These are phyloP conservation scores for Drosophila mojavensis DNA, from an alignment of 1,140 invertebrate species.

Conservation along the genomic window DNA sequence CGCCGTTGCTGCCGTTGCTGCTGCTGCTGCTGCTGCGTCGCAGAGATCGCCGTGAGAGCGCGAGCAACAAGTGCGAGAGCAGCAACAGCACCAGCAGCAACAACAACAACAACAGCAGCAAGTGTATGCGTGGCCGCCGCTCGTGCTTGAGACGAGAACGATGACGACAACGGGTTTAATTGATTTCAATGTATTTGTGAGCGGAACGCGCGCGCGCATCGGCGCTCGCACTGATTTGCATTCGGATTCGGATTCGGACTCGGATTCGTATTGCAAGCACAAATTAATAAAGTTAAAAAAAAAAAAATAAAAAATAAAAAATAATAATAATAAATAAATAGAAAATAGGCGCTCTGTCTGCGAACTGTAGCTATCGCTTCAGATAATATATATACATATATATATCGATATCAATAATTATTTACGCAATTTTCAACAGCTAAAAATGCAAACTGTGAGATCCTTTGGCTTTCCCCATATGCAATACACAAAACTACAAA, in stretches of 20 bases:
- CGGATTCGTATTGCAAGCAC: slow-evolving; percentile 67
- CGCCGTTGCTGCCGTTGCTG: background rate
- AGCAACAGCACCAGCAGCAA: background rate
- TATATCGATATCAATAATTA: background rate
- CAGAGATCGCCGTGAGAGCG: slow-evolving; percentile 22
- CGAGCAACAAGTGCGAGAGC: slow-evolving; percentile 19
- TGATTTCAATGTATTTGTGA: slow-evolving; percentile 70
- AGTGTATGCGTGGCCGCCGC: slow-evolving; percentile 76
- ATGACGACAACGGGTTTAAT: slow-evolving; percentile 79
- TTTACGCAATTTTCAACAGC: slow-evolving; percentile 31
- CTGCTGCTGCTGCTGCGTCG: slow-evolving; percentile 7
- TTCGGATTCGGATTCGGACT: slow-evolving; percentile 7
- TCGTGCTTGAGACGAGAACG: slow-evolving; percentile 35
- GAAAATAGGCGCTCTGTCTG: background rate
- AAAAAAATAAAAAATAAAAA: background rate
- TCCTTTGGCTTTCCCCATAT: background rate
- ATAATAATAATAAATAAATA: background rate
- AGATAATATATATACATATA: too few species aligned
- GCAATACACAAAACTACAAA: background rate
- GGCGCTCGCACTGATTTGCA: slow-evolving; percentile 41
- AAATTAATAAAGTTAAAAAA: slow-evolving; percentile 59
- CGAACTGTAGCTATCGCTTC: slow-evolving; percentile 37
- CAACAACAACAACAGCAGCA: slow-evolving; percentile 36
- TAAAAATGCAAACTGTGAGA: too few species aligned
- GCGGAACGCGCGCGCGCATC: slow-evolving; percentile 46